Percentiles rank a stretch among this genome's conserved stretches.
Conservation (phyloP, 2,113 vertebrate genomes). For the Hypanus sabinus region DNA sequence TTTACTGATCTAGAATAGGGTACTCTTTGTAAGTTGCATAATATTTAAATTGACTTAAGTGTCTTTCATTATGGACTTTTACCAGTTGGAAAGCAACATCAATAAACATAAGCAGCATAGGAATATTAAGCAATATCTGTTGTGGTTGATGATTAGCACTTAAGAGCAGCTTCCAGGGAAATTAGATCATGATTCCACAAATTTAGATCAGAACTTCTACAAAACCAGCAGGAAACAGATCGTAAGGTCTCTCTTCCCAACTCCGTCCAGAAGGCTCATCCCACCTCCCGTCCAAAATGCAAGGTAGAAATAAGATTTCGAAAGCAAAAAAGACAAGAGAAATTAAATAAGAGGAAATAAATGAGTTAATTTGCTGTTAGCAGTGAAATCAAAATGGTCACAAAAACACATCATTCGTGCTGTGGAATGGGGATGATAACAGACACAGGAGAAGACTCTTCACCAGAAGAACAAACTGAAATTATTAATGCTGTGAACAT, state of each 20-base stretch:
- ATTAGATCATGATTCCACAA: neutral
- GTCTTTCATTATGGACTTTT: neutral
- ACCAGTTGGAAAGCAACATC: neutral
- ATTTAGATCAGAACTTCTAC: conserved; percentile 12
- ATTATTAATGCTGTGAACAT: conserved; percentile 46
- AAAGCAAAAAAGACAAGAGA: neutral
- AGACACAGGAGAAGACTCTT: conserved; percentile 59
- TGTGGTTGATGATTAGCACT: neutral
- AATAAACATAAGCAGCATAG: neutral
- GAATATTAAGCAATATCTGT: neutral
- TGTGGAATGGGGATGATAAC: neutral
- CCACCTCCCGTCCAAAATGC: neutral
- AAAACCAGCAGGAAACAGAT: neutral
- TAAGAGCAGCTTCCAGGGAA: neutral
- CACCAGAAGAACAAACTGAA: conserved; percentile 78
- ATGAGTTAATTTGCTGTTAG: neutral
- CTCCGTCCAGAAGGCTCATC: neutral
- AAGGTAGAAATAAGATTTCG: neutral
- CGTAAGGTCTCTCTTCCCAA: neutral
- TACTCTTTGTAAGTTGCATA: neutral
- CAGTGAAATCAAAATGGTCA: neutral
- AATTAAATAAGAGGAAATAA: neutral
- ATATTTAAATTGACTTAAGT: neutral
- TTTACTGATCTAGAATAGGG: neutral
- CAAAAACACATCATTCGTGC: neutral